phyloP scores from a whole-genome alignment of 1,140 invertebrate species.

The Tetragonula clypearis region DNA sequence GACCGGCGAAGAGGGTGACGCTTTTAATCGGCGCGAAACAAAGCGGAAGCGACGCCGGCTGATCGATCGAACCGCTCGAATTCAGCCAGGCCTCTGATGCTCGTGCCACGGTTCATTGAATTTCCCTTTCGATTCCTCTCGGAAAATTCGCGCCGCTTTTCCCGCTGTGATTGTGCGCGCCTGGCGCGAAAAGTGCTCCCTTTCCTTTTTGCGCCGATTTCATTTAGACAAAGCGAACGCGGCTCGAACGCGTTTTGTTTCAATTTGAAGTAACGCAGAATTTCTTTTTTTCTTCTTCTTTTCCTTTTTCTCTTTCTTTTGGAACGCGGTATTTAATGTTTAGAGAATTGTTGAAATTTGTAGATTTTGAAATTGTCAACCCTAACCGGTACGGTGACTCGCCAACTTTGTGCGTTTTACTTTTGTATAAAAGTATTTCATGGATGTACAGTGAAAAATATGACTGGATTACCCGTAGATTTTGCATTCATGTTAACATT shows the following conservation, averaged over 20 bases:
- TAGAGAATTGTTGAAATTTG: neutral
- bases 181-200: neutral
- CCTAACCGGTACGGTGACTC: no score
- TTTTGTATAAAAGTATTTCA: no score
- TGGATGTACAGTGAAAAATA: no score
- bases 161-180: neutral
- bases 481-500: no score
- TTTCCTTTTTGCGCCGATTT: neutral
- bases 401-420: no score
- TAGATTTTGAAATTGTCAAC: neutral
- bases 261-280: neutral
- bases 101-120: neutral
- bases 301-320: no score
- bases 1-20: neutral
- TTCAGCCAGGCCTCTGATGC: neutral
- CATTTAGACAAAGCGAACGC: neutral
- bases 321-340: no score
- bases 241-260: neutral
- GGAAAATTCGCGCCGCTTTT: neutral
- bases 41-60: neutral
- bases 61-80: conserved; percentile 16
- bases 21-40: conserved; percentile 13
- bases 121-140: neutral
- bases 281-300: neutral
- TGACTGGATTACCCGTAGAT: no score